Evolutionary conservation across 2,113 vertebrate species (phyloP), one percentile per base, ranked within the genome.

Genomic region (Macroglossus sobrinus): DNA sequence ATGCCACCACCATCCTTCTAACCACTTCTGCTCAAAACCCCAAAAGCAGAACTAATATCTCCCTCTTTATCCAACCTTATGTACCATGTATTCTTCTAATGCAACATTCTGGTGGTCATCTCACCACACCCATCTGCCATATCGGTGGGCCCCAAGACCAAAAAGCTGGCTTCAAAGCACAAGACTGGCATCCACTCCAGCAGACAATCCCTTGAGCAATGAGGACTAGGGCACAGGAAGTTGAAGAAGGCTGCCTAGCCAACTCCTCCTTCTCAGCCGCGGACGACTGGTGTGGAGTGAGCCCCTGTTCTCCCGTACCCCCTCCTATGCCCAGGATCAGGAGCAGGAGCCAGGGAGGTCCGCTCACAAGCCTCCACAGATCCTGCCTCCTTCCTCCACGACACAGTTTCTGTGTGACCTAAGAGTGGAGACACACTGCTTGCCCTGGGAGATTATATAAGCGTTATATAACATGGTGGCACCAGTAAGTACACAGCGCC

Each of bases 381-480:
- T 85, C 64, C 92, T 76, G 71, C 85, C 84, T 97, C 89, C 85
- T 80, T 97, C 89, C 96, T 91, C 89, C 96, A 43, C 5, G 40
- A 91, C 91, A 93, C 61, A 7, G 82, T 43, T 68, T 79, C 86
- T 89, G 71, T n/a, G 18, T 94, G 97, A 93, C 97, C 96, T 79
- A 76, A 91, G 72, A 94, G 64, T n/a, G 2, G 93, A 97, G 86
- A 89, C 89, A 76, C 47, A 55, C 93, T 13, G 3, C 87, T 94
- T 38, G 14, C 86, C 95, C 68, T 4, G 59, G 69, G 66, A 88
- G 89, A 64, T 98, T 98, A 98, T 88, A 96, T 98, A 98, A 98
- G 95, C 14, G n/a, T 98, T 98, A 97, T 92, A 95, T 98, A 98
- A 98, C 95, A 85, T 90, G 88, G 95, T 92, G 90, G 95, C 97